phyloP scores from a whole-genome alignment of 2,888 invertebrate species.

The Frankliniella intonsa region DNA sequence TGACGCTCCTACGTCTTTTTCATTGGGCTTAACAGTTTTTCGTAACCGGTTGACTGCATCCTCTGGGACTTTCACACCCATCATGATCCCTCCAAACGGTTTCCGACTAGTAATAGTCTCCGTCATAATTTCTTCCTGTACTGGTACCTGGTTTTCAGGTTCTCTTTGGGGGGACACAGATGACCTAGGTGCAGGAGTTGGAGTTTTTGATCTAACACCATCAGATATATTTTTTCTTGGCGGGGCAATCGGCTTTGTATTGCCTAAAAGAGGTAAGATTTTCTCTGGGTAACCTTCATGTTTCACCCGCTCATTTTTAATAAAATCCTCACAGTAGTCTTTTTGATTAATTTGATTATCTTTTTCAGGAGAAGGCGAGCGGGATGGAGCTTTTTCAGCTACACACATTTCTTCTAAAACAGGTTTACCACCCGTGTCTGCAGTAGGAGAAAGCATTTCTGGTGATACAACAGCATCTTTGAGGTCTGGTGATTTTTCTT shows the following conservation, averaged over 20 bases:
- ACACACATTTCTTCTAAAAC: background rate
- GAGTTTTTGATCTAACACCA: background rate
- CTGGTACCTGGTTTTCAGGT: background rate
- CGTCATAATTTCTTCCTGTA: background rate
- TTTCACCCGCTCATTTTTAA: background rate
- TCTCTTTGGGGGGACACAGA: background rate
- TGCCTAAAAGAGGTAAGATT: background rate
- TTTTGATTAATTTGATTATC: background rate
- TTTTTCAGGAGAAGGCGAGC: background rate
- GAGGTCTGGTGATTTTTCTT: background rate
- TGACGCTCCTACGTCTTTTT: background rate
- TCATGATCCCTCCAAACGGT: background rate
- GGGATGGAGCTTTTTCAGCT: background rate
- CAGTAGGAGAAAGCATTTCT: background rate
- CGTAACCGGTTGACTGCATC: background rate
- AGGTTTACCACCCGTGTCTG: background rate
- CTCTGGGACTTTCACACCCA: background rate
- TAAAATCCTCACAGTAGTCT: background rate
- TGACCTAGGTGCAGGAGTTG: background rate
- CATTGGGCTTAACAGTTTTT: background rate
- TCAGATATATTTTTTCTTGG: background rate
- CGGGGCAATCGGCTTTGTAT: background rate
- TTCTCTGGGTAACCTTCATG: constrained; percentile 4
- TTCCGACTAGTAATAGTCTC: background rate
- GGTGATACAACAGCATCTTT: background rate